Evolutionary conservation across 2,797 vertebrate genomes (phyloP), one percentile per base, ranked within the genome.

Genomic region (Epinephelus malabaricus): DNA sequence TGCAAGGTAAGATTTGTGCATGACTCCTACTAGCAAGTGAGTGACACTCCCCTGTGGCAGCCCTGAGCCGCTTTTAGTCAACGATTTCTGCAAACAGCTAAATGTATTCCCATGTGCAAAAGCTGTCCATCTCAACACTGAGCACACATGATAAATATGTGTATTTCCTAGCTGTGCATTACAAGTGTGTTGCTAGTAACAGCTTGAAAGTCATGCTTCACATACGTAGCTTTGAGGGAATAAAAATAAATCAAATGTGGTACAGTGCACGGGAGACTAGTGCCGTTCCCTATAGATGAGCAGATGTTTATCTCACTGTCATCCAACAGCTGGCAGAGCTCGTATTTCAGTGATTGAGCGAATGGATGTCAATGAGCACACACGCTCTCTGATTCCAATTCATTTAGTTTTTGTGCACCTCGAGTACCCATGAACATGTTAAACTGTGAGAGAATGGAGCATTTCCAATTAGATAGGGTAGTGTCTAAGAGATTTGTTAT

Each of bases 291-390:
- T 40, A 25, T 43, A 18, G 73, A 70, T 55, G 59, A 75, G 72
- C 65, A 70, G 60, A 75, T 86, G 63, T 67, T 73, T 84, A 19
- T 21, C 65, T 66, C 19, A 30, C 14, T 69, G 38, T 14, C 69
- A 34, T 70, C 34, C 34, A 69, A 60, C 79, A 82, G 69, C 76
- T 78, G 79, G 58, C 58, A 38, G 19, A 72, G 73, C 73, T 78
- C 11, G 1, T n/a, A 14, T 76, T 68, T 82, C 82, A 59, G 2
- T 53, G 43, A 54, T 19, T 54, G 51, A 14, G 47, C 0, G 3
- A 65, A 38, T 30, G 11, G 62, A 63, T 61, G 66, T 69, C 59
- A 54, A 40, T 50, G 51, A 74, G 56, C 58, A 75, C 67, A 70
- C 49, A 51, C 71, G 82, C 18, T 43, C 45, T 38, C 58, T n/a